Evolutionary conservation across 2,113 vertebrate genomes (phyloP).

Genomic region (Physeter macrocephalus): DNA sequence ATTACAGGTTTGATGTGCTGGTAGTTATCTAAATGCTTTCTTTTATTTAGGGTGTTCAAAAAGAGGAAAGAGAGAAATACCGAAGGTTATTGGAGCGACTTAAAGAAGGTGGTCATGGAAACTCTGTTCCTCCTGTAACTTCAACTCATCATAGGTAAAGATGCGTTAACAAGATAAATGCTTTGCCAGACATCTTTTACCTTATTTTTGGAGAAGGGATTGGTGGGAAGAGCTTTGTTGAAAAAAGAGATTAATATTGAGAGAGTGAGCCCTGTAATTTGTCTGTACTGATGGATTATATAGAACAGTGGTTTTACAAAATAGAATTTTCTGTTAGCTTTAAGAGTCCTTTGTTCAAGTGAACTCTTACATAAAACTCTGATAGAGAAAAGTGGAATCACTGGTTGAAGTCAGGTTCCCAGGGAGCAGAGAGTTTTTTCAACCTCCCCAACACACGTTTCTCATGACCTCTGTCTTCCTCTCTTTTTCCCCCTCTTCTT

Average conservation of each 20-base stretch:
- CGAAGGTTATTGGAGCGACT: conserved; percentile 66
- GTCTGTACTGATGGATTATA: neutral
- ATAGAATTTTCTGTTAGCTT: neutral
- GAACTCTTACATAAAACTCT: conserved; percentile 1
- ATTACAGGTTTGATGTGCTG: neutral
- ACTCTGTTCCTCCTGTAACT: neutral
- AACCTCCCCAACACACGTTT: neutral
- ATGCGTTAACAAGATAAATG: neutral
- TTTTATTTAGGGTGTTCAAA: conserved; percentile 73
- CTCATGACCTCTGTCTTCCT: neutral
- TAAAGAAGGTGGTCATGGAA: conserved; percentile 69
- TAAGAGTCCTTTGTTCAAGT: neutral
- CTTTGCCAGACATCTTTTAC: neutral
- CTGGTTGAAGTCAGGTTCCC: neutral
- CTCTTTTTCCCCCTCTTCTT: neutral
- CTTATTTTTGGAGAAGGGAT: neutral
- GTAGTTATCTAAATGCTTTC: neutral
- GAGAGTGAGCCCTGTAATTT: neutral
- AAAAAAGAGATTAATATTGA: neutral
- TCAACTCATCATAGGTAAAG: conserved; percentile 63
- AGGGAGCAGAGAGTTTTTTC: neutral
- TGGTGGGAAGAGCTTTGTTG: neutral
- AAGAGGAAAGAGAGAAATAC: conserved; percentile 76
- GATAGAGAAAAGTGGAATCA: neutral
- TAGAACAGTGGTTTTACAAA: neutral